Percentiles rank a stretch among this genome's conserved stretches.
Conservation (phyloP, 2,113 vertebrate species). For the Paramisgurnus dabryanus region DNA sequence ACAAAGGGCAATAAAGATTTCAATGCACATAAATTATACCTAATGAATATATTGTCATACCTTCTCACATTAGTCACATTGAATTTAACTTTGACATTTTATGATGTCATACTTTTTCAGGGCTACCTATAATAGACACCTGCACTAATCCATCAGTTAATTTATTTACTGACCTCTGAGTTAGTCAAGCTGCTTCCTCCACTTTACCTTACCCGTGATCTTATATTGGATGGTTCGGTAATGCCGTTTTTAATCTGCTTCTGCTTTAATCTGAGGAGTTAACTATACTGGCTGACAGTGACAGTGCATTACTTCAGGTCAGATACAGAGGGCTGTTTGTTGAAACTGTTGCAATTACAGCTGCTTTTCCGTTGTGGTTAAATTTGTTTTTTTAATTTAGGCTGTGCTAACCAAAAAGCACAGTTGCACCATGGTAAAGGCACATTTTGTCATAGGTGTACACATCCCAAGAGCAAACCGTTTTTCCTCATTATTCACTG, state of each 20-base stretch:
- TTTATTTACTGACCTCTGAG: not conserved
- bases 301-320: not conserved
- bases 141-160: not conserved
- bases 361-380: no score
- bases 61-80: not conserved
- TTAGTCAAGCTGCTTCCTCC: not conserved
- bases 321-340: no score
- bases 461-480: no score
- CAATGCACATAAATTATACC: not conserved
- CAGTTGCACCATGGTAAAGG: no score
- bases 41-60: not conserved
- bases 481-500: not conserved
- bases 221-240: constrained; percentile 32
- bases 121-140: not conserved
- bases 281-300: not conserved
- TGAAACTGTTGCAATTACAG: no score
- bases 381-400: no score
- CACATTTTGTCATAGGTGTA: no score
- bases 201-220: constrained; percentile 32
- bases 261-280: constrained; percentile 33
- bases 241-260: constrained; percentile 39
- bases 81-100: not conserved
- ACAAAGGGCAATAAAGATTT: not conserved
- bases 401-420: no score
- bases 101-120: not conserved